Conservation (phyloP, 2,113 vertebrate species). For the Calyptommatus sinebrachiatus region DNA sequence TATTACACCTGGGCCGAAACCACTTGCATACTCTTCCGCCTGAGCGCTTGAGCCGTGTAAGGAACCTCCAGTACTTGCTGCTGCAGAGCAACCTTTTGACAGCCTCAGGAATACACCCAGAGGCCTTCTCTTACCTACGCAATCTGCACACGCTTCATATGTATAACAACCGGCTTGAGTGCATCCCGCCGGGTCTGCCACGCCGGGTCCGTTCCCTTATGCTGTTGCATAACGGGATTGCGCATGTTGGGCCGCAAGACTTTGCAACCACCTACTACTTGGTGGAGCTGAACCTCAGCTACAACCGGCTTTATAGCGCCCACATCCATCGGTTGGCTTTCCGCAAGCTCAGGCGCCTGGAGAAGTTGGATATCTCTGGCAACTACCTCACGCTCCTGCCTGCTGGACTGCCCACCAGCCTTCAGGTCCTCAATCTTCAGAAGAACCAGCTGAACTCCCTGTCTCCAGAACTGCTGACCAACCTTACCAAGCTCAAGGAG, state of each 20-base stretch:
- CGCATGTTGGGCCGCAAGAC: constrained; percentile 13
- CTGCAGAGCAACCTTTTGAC: constrained; percentile 63
- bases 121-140: constrained; percentile 49
- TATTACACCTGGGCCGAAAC: constrained; percentile 66
- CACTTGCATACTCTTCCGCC: constrained; percentile 43
- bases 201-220: constrained; percentile 58
- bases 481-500: constrained; percentile 51
- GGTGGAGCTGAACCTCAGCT: constrained; percentile 64
- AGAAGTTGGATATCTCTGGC: constrained; percentile 51
- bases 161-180: constrained; percentile 56
- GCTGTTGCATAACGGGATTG: constrained; percentile 61
- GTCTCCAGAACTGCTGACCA: constrained; percentile 37
- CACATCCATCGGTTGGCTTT: constrained; percentile 59
- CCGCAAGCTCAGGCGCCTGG: constrained; percentile 45
- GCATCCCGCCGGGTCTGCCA: constrained; percentile 52
- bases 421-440: constrained; percentile 51
- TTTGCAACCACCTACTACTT: constrained; percentile 42
- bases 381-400: constrained; percentile 62
- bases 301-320: constrained; percentile 57
- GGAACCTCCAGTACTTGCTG: constrained; percentile 60
- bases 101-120: not conserved
- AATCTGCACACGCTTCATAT: constrained; percentile 64
- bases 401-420: constrained; percentile 39
- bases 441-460: constrained; percentile 56
- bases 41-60: constrained; percentile 19